These are phyloP conservation scores for Panthera tigris DNA, from an alignment of 2,113 vertebrate species.

Conservation along the genomic window DNA sequence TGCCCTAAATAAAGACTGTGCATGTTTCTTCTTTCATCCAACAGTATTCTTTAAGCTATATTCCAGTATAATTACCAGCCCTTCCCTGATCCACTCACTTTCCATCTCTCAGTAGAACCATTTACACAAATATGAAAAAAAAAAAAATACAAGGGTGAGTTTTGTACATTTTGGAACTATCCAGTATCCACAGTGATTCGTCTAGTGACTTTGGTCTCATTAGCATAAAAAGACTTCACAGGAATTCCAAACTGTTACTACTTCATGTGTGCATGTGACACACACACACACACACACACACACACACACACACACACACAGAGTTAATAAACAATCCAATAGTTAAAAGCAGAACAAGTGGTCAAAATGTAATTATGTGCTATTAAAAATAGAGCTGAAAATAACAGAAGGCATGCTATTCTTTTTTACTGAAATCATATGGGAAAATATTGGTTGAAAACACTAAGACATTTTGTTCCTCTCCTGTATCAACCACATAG, in stretches of 20 bases:
- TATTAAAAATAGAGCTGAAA: neutral
- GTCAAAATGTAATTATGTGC: neutral
- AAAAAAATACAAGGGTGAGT: neutral
- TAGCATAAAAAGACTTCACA: neutral
- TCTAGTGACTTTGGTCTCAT: neutral
- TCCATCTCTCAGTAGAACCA: neutral
- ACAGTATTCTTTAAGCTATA: neutral
- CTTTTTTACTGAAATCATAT: neutral
- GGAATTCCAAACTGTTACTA: neutral
- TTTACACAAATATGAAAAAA: neutral
- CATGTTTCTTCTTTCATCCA: neutral
- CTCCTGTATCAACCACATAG: neutral
- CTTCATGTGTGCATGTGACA: accelerated
- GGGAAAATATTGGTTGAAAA: neutral
- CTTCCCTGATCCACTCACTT: neutral
- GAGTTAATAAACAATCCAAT: neutral
- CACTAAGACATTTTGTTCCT: neutral
- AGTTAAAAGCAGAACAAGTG: neutral
- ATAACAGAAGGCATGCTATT: neutral
- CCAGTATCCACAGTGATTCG: neutral
- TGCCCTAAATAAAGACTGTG: neutral
- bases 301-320: neutral
- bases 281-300: neutral
- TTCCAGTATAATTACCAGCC: neutral
- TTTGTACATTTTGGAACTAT: neutral